Evolutionary conservation across 2,113 vertebrate genomes (phyloP).

Genomic region (Hepsetus odoe): DNA sequence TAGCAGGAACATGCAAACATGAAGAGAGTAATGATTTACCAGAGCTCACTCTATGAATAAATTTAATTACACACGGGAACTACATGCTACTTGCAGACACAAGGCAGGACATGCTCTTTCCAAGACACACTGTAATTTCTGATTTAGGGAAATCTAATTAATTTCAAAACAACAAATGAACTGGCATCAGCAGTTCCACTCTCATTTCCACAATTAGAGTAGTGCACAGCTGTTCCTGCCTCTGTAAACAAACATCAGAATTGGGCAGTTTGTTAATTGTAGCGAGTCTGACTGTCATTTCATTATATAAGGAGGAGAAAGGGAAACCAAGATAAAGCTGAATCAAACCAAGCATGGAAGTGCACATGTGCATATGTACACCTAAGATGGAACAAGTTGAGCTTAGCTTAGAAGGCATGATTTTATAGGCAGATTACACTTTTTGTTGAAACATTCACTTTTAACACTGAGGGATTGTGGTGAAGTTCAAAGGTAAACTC

Average conservation of each 20-base stretch:
- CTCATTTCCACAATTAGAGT: conserved; percentile 77
- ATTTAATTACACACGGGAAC: conserved; percentile 66
- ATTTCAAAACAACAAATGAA: conserved; percentile 68
- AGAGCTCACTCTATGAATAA: conserved; percentile 64
- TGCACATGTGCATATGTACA: conserved; percentile 15
- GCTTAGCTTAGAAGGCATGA: no score
- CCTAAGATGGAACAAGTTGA: no score
- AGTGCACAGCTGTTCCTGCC: conserved; percentile 69
- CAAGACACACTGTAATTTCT: conserved; percentile 65
- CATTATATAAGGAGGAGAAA: background rate
- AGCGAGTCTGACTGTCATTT: conserved; percentile 42
- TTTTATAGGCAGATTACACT: no score
- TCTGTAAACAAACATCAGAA: conserved; percentile 63
- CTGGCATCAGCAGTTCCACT: conserved; percentile 60
- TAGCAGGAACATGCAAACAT: conserved; percentile 27
- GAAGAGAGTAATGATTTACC: conserved; percentile 49
- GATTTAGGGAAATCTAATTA: conserved; percentile 75
- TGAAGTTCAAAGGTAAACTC: no score
- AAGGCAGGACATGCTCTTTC: conserved; percentile 55
- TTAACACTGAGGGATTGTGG: no score
- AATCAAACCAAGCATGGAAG: background rate
- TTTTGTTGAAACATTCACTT: no score
- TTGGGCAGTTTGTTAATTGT: conserved; percentile 56
- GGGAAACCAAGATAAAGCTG: background rate
- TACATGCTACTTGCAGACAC: conserved; percentile 56